A percentile compares a stretch with the other conserved stretches of the same genome.
These are phyloP conservation scores for Octodon degus DNA, from an alignment of 2,113 vertebrate genomes.

Conservation along the genomic window DNA sequence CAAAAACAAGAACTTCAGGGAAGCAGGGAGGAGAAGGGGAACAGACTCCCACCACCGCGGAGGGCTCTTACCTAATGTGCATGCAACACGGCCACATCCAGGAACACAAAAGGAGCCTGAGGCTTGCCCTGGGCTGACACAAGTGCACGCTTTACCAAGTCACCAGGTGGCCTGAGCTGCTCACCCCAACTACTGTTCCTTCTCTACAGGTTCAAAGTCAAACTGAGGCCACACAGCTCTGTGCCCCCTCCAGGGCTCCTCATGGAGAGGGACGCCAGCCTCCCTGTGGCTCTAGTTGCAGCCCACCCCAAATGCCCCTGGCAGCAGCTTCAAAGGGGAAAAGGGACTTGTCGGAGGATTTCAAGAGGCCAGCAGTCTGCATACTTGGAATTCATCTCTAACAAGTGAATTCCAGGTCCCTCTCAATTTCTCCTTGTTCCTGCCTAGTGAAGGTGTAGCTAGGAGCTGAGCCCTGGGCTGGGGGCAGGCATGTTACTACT, in stretches of 20 bases:
- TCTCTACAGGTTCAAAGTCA: conserved; percentile 22
- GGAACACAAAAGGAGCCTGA: conserved; percentile 17
- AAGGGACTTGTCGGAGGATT: conserved; percentile 49
- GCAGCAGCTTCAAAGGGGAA: conserved; percentile 48
- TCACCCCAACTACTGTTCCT: conserved; percentile 46
- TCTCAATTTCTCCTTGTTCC: conserved; percentile 57
- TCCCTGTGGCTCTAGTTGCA: background rate
- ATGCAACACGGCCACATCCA: conserved; percentile 76
- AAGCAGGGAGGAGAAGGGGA: background rate
- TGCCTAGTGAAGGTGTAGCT: background rate
- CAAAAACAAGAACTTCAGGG: conserved; percentile 93
- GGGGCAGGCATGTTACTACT: conserved; percentile 61
- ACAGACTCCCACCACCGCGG: conserved; percentile 69
- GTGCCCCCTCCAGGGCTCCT: background rate
- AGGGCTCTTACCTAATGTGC: conserved; percentile 69
- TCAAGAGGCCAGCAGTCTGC: conserved; percentile 72
- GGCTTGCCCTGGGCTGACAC: conserved; percentile 53
- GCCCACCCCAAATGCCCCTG: background rate
- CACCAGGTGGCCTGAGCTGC: background rate
- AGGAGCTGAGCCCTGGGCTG: conserved; percentile 43
- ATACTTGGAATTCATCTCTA: conserved; percentile 80
- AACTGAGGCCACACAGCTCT: background rate
- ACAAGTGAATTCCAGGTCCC: conserved; percentile 73
- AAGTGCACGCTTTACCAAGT: conserved; percentile 67
- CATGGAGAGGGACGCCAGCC: background rate